Evolutionary conservation across 2,797 vertebrate genomes (phyloP), one percentile per base, ranked within the genome.

Genomic region (Pyrocephalus nanus): DNA sequence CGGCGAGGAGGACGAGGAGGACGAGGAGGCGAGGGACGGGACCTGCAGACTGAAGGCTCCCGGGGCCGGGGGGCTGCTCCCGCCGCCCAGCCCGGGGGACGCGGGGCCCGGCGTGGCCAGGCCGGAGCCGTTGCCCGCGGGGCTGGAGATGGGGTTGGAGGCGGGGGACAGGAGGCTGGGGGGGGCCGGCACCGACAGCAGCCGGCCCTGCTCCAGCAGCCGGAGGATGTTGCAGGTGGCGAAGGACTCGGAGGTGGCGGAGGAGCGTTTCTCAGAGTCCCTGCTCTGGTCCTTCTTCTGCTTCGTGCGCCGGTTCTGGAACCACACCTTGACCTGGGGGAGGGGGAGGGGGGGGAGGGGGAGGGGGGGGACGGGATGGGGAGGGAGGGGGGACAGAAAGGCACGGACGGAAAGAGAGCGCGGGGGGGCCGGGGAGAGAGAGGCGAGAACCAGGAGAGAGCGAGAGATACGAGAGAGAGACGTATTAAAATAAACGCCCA

Each of bases 261-360:
- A 97, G 9, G 98, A 97, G 45, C 98, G 98, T 82, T 99, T 99
- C 97, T 99, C 99, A 7, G 98, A 98, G 94, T 99, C 99, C 97
- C 98, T 98, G 97, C 98, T 99, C 97, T 99, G 99, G 97, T 99
- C 99, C 95, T 99, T 99, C 97, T 99, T 99, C 98, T 99, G 99
- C 92, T 99, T 99, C 94, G 99, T 99, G 89, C 99, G 98, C 15
- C 99, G 98, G 96, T 99, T 99, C 97, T 99, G 99, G 97, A 99
- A 99, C 99, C 99, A 99, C 72, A 99, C 99, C 94, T 99, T 99
- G 54, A 99, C 99, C 99, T 99, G 98, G 8, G 8, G 17, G 14
- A 38, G 2, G 30, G 40, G 60, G 45, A 11, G 40, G 25, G 27
- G 16, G 32, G 26, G 53, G 21, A 9, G 22, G 67, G 18, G 15